A percentile compares a stretch with the other conserved stretches of the same genome.
Conservation (phyloP, 2,888 invertebrate genomes). For the Caenorhabditis drosophilae region DNA sequence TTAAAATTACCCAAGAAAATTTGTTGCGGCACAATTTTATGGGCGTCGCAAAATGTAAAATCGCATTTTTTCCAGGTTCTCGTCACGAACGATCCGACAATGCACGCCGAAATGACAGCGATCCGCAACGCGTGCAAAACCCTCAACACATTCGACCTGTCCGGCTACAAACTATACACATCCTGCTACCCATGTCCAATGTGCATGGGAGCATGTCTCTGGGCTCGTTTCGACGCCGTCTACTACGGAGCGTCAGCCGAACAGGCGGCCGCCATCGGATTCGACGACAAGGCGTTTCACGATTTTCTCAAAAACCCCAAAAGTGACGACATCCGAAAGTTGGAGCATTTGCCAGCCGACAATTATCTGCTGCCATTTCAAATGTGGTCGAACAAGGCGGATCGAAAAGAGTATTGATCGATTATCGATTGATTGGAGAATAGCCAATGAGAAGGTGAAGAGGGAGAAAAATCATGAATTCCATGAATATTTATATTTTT, state of each 20-base stretch:
- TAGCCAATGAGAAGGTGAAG: too few species aligned
- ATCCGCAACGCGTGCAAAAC: conserved; percentile 60
- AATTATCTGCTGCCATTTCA: conserved; percentile 54
- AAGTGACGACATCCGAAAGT: conserved; percentile 40
- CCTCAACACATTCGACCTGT: conserved; percentile 11
- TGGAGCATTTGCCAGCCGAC: conserved; percentile 50
- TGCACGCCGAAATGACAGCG: conserved; percentile 66
- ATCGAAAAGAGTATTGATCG: conserved; percentile 49
- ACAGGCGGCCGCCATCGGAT: conserved; percentile 60
- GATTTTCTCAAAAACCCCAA: conserved; percentile 62
- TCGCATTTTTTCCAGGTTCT: too few species aligned
- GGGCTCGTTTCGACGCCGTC: conserved; percentile 59
- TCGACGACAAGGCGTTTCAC: conserved; percentile 63
- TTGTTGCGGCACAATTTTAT: too few species aligned
- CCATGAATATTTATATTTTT: too few species aligned
- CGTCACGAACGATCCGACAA: conserved; percentile 61
- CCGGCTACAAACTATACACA: conserved; percentile 62
- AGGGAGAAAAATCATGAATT: too few species aligned
- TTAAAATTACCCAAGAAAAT: too few species aligned
- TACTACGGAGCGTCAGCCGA: conserved; percentile 64
- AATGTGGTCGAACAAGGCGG: conserved; percentile 53
- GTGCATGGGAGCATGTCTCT: conserved; percentile 63
- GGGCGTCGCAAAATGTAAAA: too few species aligned
- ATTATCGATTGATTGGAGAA: too few species aligned
- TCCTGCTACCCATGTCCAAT: conserved; percentile 66